phyloP scores from a whole-genome alignment of 2,113 vertebrate genomes.

The Tapirus terrestris region DNA sequence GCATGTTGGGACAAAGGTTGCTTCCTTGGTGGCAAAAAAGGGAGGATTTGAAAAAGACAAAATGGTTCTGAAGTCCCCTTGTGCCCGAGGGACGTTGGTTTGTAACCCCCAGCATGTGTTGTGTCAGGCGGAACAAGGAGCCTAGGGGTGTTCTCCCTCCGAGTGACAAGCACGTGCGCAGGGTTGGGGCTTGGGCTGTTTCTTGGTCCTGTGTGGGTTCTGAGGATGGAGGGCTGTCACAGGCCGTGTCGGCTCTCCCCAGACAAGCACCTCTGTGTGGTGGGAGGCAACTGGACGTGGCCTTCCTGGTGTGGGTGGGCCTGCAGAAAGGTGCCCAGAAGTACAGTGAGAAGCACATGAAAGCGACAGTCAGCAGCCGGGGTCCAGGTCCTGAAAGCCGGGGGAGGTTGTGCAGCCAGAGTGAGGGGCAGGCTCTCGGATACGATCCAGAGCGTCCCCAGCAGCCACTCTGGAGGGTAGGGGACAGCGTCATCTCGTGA shows the following conservation, averaged over 20 bases:
- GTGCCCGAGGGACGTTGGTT: background rate
- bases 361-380: background rate
- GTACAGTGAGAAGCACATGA: background rate
- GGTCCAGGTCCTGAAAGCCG: background rate
- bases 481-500: background rate
- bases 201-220: background rate
- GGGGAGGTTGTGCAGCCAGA: background rate
- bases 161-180: background rate
- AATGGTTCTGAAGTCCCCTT: background rate
- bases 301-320: background rate
- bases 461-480: no score
- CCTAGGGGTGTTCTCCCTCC: background rate
- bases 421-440: background rate
- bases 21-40: background rate
- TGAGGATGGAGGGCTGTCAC: background rate
- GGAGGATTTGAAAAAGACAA: background rate
- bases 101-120: fast-evolving
- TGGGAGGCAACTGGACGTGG: background rate
- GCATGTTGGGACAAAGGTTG: background rate
- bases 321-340: background rate
- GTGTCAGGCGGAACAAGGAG: no score
- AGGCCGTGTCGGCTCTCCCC: background rate
- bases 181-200: background rate
- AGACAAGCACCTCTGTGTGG: background rate
- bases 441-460: background rate